Evolutionary conservation across 1,140 invertebrate genomes (phyloP).

Genomic region (Nymphalis io): DNA sequence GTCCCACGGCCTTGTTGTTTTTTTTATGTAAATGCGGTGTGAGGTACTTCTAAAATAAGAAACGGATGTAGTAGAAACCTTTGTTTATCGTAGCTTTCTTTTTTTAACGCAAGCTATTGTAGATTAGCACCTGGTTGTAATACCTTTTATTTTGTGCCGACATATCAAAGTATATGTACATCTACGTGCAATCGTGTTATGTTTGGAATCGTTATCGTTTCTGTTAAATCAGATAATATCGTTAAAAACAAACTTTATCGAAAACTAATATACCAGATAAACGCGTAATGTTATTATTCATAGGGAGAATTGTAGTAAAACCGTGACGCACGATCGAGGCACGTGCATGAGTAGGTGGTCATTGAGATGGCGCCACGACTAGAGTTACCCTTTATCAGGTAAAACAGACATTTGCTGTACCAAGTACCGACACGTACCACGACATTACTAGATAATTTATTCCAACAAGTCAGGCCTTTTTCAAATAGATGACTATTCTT

Average conservation of each 20-base stretch:
- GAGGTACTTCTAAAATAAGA: neutral
- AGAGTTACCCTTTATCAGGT: conserved; percentile 25
- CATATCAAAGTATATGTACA: conserved; percentile 23
- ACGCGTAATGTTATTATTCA: conserved; percentile 38
- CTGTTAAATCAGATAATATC: conserved; percentile 43
- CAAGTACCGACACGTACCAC: conserved; percentile 6
- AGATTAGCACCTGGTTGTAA: neutral
- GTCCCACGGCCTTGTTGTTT: no score
- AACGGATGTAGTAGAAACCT: no score
- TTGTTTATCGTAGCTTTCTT: neutral
- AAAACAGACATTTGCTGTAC: conserved; percentile 9
- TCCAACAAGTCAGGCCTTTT: neutral
- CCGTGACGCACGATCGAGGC: conserved; percentile 26
- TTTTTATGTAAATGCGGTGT: neutral
- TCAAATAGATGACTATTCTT: neutral
- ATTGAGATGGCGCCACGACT: conserved; percentile 29
- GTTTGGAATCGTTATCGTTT: conserved; percentile 40
- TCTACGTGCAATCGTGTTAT: conserved; percentile 31
- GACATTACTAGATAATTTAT: neutral
- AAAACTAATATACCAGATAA: conserved; percentile 40
- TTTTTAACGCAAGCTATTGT: no score
- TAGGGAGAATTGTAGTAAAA: conserved; percentile 34
- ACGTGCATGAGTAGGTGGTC: conserved; percentile 30
- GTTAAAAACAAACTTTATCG: conserved; percentile 48
- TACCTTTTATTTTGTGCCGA: conserved; percentile 18